Base-by-base conservation (phyloP, 2,113 vertebrate species). In the Scalopus aquaticus region DNA sequence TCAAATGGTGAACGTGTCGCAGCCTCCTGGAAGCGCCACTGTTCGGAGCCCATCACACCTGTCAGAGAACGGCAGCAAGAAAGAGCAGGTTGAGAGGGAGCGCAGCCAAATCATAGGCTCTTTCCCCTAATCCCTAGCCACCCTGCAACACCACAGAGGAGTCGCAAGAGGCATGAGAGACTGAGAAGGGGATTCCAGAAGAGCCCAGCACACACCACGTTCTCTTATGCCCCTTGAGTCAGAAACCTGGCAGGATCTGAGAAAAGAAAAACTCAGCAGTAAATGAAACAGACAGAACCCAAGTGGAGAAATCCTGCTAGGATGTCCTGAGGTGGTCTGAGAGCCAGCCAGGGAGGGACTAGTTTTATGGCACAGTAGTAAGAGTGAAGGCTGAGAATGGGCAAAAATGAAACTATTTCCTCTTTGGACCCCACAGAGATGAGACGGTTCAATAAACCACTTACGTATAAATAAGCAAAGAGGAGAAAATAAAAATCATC, bases 401-500 rank as follows among this genome's bases (percentile, higher is more conserved):
- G 77, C 17, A 78, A 87, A 94, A 82, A 90, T 89, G 65, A 94
- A 96, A 94, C 44, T n/a, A 90, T 95, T 90, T 95, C 76, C 54
- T 94, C 87, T 93, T 81, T 76, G 49, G 92, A 90, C 10, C 76
- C 76, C 46, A 95, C 80, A 92, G 88, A 60, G 88, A 93, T 80
- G 51, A 95, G 69, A 93, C 30, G 76, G 58, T 91, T 96, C 65
- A 80, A 94, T 92, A 95, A 96, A 97, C 89, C 35, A 87, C 74
- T 78, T 89, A 83, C 65, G 62, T 89, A 90, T 90, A 80, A 94
- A 93, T 89, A 96, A 93, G 70, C 83, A 95, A 93, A 87, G 70
- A 91, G 49, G 54, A 93, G 65, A 96, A 96, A 96, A 94, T 82
- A 94, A 94, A 93, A 95, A 90, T 95, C 69, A 91, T 87, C 87